Conservation (phyloP, 64 coral and sea anemone species). For the Pachyseris speciosa region DNA sequence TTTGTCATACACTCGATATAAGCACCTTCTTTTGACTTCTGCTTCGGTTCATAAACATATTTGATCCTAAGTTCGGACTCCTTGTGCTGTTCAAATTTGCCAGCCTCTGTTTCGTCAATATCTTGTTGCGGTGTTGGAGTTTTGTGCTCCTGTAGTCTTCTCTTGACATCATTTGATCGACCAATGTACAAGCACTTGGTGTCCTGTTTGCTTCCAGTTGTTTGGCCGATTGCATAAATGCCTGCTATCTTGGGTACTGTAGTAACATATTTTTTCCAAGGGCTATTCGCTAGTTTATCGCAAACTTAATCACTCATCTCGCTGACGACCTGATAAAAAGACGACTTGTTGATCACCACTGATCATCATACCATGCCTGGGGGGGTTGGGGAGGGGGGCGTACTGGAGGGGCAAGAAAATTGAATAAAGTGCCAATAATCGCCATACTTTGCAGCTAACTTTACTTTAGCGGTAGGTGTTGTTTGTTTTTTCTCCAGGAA, state of each 20-base stretch:
- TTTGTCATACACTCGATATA: background rate
- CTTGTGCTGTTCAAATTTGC: background rate
- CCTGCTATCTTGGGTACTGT: background rate
- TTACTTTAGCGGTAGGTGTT: no score
- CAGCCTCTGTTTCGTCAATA: no score
- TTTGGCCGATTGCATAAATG: conserved; percentile 8
- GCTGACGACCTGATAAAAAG: background rate
- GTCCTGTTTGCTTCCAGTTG: background rate
- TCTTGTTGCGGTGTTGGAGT: no score
- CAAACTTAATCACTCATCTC: background rate
- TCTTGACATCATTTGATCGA: background rate
- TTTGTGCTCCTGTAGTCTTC: no score
- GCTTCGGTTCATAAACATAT: background rate
- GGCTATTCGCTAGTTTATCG: background rate
- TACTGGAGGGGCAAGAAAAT: no score
- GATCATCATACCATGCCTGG: no score
- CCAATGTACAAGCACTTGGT: background rate
- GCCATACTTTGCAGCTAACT: no score
- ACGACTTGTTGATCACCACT: no score
- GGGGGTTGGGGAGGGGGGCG: no score
- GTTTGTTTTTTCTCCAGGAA: no score
- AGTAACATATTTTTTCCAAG: background rate
- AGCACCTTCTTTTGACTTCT: background rate
- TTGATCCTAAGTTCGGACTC: background rate
- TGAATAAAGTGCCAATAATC: no score